Conservation (phyloP, 2,888 invertebrate genomes). For the Caenorhabditis sp. region DNA sequence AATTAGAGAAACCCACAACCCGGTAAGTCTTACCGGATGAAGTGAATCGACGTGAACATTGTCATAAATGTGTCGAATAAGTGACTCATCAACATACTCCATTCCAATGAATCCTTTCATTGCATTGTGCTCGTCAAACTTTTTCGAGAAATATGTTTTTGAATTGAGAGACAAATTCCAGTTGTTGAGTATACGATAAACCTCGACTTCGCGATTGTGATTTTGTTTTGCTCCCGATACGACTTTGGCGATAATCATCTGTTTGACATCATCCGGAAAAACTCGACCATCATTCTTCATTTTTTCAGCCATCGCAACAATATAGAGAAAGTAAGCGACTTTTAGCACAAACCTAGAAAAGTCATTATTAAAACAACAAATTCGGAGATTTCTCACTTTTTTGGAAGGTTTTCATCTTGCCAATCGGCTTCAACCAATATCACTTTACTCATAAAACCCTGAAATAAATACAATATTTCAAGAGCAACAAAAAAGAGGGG, state of each 20-base stretch:
- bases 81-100: conserved; percentile 23
- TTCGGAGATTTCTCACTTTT: too few species aligned
- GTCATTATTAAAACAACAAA: too few species aligned
- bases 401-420: conserved; percentile 21
- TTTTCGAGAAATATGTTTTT: conserved; percentile 24
- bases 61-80: conserved; percentile 25
- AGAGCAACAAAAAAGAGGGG: not conserved
- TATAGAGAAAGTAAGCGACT: conserved; percentile 23
- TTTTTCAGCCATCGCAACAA: conserved; percentile 16
- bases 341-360: conserved; percentile 25
- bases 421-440: conserved; percentile 32
- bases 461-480: conserved; percentile 4
- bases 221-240: conserved; percentile 11
- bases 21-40: conserved; percentile 15
- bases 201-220: conserved; percentile 37
- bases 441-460: conserved; percentile 41
- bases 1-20: too few species aligned
- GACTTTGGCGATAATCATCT: conserved; percentile 9
- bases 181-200: conserved; percentile 17
- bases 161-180: conserved; percentile 17
- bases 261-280: conserved; percentile 11
- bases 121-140: conserved; percentile 18
- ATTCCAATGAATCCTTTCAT: conserved; percentile 35
- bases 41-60: conserved; percentile 20
- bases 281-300: conserved; percentile 12